These are phyloP conservation scores for Salpingus planirostris DNA, from an alignment of 2,888 invertebrate genomes.

Conservation along the genomic window DNA sequence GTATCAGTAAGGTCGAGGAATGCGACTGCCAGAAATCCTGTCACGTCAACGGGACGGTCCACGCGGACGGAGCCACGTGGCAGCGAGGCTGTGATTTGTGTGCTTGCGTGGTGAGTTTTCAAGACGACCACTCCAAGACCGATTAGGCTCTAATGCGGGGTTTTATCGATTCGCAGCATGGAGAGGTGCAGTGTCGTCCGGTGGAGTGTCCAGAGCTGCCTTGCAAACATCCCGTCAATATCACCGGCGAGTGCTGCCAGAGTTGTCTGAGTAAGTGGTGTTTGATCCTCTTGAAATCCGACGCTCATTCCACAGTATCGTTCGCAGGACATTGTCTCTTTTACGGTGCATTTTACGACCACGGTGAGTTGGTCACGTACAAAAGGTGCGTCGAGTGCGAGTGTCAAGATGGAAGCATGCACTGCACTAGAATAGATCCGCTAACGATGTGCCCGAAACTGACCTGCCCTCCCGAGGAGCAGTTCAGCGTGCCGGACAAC, in stretches of 20 bases:
- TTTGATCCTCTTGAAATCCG: too few relatives aligned
- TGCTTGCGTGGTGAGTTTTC: constrained; percentile 74
- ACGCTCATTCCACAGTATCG: constrained; percentile 8
- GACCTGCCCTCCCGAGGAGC: constrained; percentile 66
- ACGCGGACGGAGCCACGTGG: constrained; percentile 80
- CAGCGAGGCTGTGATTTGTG: constrained; percentile 78
- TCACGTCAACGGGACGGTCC: constrained; percentile 68
- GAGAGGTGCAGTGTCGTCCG: constrained; percentile 74
- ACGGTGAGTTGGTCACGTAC: constrained; percentile 66
- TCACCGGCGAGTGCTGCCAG: constrained; percentile 76
- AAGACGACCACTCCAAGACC: too few relatives aligned
- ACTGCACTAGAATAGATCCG: constrained; percentile 64
- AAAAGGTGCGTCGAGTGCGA: constrained; percentile 74
- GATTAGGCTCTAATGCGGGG: background rate
- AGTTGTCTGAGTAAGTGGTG: constrained; percentile 73
- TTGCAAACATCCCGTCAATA: constrained; percentile 73
- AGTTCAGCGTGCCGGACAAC: constrained; percentile 74
- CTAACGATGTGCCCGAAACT: constrained; percentile 67
- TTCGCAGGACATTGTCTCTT: constrained; percentile 35
- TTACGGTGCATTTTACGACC: constrained; percentile 53
- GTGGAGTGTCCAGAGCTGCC: constrained; percentile 67
- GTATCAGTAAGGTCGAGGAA: constrained; percentile 70
- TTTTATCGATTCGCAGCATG: constrained; percentile 52
- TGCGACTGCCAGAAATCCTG: constrained; percentile 89
- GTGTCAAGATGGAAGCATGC: constrained; percentile 75